phyloP scores from a whole-genome alignment of 2,797 vertebrate genomes.

The Morus bassanus region DNA sequence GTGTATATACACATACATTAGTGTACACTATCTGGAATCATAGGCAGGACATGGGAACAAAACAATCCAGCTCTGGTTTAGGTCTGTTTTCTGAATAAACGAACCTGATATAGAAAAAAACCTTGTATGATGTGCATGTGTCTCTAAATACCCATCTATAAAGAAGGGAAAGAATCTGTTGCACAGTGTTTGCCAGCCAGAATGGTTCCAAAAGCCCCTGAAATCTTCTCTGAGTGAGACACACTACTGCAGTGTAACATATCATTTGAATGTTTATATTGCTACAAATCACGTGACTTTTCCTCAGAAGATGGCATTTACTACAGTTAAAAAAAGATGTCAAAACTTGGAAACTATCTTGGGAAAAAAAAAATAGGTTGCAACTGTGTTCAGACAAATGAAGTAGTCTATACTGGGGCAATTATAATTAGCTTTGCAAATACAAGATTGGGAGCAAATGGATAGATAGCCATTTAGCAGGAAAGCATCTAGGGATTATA shows the following conservation, averaged over 20 bases:
- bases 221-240: not conserved
- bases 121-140: not conserved
- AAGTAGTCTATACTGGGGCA: not conserved
- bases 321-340: not conserved
- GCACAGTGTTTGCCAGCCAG: not conserved
- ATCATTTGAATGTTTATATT: not conserved
- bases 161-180: not conserved
- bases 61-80: not conserved
- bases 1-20: not conserved
- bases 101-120: not conserved
- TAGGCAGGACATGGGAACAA: not conserved
- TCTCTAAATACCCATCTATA: not conserved
- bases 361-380: not conserved
- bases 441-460: not conserved
- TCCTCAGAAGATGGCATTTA: not conserved
- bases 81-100: not conserved
- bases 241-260: not conserved
- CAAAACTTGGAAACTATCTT: not conserved
- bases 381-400: not conserved
- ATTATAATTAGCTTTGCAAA: not conserved
- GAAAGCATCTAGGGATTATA: not conserved
- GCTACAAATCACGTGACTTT: not conserved
- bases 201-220: not conserved
- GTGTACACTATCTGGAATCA: not conserved
- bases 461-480: not conserved